Evolutionary conservation across 2,797 vertebrate genomes (phyloP).

Genomic region (Coreius guichenoti): DNA sequence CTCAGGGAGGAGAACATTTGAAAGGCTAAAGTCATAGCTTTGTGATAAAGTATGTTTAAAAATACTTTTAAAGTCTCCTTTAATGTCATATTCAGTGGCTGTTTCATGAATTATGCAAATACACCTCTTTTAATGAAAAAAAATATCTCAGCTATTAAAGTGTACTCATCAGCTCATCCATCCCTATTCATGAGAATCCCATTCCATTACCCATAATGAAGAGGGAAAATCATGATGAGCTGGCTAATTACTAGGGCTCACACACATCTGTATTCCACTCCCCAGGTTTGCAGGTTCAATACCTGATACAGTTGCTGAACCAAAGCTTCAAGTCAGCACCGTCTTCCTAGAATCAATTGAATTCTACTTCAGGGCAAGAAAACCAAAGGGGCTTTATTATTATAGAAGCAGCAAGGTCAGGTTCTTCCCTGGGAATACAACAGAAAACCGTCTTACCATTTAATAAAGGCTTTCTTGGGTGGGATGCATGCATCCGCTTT

Average conservation of each 20-base stretch:
- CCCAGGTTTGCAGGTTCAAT: constrained; percentile 58
- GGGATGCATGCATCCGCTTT: constrained; percentile 1
- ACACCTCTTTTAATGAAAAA: constrained; percentile 74
- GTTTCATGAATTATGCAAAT: constrained; percentile 80
- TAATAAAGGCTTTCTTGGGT: constrained; percentile 35
- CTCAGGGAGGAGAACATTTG: background rate
- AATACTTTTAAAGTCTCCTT: constrained; percentile 60
- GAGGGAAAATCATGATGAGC: constrained; percentile 66
- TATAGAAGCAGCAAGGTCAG: constrained; percentile 13
- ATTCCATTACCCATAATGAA: constrained; percentile 74
- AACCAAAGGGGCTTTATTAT: constrained; percentile 43
- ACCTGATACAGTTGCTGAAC: constrained; percentile 44
- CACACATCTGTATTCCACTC: constrained; percentile 49
- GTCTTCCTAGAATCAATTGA: constrained; percentile 46
- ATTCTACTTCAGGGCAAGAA: constrained; percentile 52
- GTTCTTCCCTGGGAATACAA: constrained; percentile 33
- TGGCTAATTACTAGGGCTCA: constrained; percentile 58
- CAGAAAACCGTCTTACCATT: constrained; percentile 34
- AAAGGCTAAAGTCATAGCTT: constrained; percentile 17
- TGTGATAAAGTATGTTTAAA: constrained; percentile 57
- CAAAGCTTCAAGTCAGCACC: constrained; percentile 56
- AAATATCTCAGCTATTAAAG: constrained; percentile 76
- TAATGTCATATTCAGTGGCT: constrained; percentile 66
- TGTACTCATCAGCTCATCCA: constrained; percentile 77
- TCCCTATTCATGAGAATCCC: constrained; percentile 73